Conservation (phyloP, 2,888 invertebrate genomes). For the Thumatha senex region DNA sequence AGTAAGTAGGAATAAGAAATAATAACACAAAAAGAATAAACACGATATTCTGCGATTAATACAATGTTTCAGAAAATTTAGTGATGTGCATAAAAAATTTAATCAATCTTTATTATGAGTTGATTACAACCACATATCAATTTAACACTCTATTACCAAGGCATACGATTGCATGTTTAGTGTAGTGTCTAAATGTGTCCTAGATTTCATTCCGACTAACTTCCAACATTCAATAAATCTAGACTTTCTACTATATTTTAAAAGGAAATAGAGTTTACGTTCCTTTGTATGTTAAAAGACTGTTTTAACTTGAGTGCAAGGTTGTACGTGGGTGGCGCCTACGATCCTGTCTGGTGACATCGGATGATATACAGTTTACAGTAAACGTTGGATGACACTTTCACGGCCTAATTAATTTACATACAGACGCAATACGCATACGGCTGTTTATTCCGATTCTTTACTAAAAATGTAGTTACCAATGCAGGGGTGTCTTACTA, state of each 20-base stretch:
- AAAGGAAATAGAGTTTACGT: neutral
- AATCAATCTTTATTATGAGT: constrained; percentile 18
- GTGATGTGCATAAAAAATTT: constrained; percentile 23
- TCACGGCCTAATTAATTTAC: constrained; percentile 15
- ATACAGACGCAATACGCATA: neutral
- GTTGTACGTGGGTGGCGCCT: constrained; percentile 27
- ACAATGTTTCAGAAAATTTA: constrained; percentile 12
- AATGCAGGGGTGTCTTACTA: too few relatives aligned
- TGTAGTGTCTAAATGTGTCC: neutral
- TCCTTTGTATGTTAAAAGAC: constrained; percentile 2
- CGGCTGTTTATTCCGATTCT: too few relatives aligned
- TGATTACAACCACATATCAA: neutral
- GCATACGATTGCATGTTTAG: constrained; percentile 2
- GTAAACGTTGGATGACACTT: constrained; percentile 11
- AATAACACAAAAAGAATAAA: too few relatives aligned
- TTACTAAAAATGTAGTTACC: too few relatives aligned
- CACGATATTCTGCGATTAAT: too few relatives aligned
- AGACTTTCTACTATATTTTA: neutral
- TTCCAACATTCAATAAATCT: neutral
- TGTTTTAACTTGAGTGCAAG: constrained; percentile 23
- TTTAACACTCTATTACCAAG: neutral
- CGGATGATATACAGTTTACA: constrained; percentile 16
- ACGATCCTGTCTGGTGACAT: constrained; percentile 18
- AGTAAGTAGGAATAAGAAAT: too few relatives aligned
- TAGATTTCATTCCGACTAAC: constrained; percentile 5